Base-by-base conservation (phyloP, 2,888 invertebrate species). In the Drosophila macrothrix region DNA sequence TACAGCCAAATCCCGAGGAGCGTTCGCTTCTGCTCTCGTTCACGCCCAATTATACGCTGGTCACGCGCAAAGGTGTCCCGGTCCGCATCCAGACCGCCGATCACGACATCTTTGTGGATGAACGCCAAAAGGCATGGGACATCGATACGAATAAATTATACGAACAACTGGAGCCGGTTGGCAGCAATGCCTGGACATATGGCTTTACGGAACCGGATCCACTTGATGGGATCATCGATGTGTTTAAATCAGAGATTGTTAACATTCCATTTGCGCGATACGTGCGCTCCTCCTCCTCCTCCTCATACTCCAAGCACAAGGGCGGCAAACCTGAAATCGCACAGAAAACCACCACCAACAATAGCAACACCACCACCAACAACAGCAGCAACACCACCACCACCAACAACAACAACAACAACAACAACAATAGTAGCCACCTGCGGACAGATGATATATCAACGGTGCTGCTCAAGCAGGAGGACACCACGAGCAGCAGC, bases 241-340 rank as follows among this genome's bases (percentile, higher is more conserved):
- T 96, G 92, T 97, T 97, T 94, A 96, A 96, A 92, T 96, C 96
- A 37, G 97, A 97, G 93, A 96, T 96, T 88, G 95, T 96, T 88
- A 95, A 95, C 93, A 95, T 97, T 93, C 96, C 97, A 90, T 97
- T 97, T 94, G 96, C 96, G 91, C 95, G 96, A 86, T 95, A 95
- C 73, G 84, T 92, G 67, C 87, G 88, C 70, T 84, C 83, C 39
- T 50, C 50, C 25, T 50, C 49, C 16, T 49, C 16, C 25, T 28
- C 49, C 4, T 50, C 49, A 4, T 46, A 46, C 46, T 25, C 50
- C 29, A 78, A 73, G 12, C 81, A 79, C 49, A 79, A 78, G 59
- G 63, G 50, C 43, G 63, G 31, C 50, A 78, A 73, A 29, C 33
- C 39, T 49, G 65, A 73, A 28, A 60, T 53, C 37, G 39, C 66